Evolutionary conservation across 2,888 invertebrate genomes (phyloP), one percentile per base, ranked within the genome.

Genomic region (Xanthia togata): DNA sequence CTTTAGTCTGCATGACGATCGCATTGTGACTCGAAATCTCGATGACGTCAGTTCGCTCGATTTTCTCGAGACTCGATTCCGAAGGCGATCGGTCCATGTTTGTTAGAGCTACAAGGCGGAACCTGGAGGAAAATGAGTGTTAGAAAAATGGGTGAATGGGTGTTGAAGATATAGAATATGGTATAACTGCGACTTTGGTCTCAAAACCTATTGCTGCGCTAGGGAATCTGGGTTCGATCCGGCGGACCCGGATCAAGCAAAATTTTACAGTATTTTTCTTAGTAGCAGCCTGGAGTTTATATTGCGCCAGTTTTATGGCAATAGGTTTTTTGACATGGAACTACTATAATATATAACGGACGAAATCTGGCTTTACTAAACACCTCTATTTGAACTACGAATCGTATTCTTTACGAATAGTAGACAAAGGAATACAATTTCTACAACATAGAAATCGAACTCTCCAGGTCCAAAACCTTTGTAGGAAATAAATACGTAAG

Each of bases 1-100:
- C 97, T 75, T 97, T 97, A 50, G 98, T 97, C 90, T 98, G 98
- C 84, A 97, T 97, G 41, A 98, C 92, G 62, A 98, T 97, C 0
- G 97, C 97, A 87, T 98, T 98, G 90, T 98, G 98, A 81, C 97
- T 97, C 6, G 96, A 92, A 55, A 98, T 94, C 88, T 97, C 97
- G 87, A 97, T 97, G 82, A 97, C 96, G 88, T 97, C 97, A 0
- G 97, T 96, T 6, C 97, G 97, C 93, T 98, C 98, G 35, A 98
- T 97, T 93, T 98, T 98, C 90, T 98, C 98, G 9, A 98, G 95
- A 91, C 98, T 98, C 4, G 97, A 97, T 87, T 98, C 98, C 11
- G 98, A 98, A 0, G 98, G 98, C 74, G 98, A 98, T 59, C 98
- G 96, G 87, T 98, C 98, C 97, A 98, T 98, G 67, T 97, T 97